These are phyloP conservation scores for Paratrypauchen microcephalus DNA, from an alignment of 2,797 vertebrate genomes.

Conservation along the genomic window DNA sequence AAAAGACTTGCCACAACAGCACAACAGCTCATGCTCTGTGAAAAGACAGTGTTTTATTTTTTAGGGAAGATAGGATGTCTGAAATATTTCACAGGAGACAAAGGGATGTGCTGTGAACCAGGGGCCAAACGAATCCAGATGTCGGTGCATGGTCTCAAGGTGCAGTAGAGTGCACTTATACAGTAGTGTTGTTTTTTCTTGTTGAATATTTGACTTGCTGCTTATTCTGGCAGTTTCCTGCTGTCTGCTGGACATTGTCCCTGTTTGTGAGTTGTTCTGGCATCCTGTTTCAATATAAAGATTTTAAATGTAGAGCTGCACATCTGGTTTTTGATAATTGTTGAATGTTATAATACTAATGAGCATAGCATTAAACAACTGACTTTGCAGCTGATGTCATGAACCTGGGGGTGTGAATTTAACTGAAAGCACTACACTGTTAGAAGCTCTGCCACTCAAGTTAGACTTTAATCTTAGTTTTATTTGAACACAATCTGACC, in stretches of 20 bases:
- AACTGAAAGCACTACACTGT: too few species aligned
- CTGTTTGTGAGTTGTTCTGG: slow-evolving; percentile 32
- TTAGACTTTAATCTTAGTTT: too few species aligned
- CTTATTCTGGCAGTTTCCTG: slow-evolving; percentile 46
- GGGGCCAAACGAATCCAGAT: slow-evolving; percentile 75
- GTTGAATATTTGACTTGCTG: slow-evolving; percentile 58
- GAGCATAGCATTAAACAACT: slow-evolving; percentile 20
- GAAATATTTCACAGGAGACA: slow-evolving; percentile 53
- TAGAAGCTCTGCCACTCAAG: too few species aligned
- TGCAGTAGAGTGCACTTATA: slow-evolving; percentile 67
- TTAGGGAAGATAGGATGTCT: slow-evolving; percentile 43
- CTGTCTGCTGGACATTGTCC: slow-evolving; percentile 20
- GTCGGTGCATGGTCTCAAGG: slow-evolving; percentile 66
- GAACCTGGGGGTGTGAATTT: too few species aligned
- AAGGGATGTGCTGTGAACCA: slow-evolving; percentile 48
- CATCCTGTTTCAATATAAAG: slow-evolving; percentile 39
- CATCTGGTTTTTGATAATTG: not conserved
- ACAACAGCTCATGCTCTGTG: not conserved
- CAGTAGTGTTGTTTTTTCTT: slow-evolving; percentile 69
- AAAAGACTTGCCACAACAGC: not conserved
- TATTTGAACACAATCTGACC: too few species aligned
- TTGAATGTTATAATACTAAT: not conserved
- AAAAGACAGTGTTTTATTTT: slow-evolving; percentile 9
- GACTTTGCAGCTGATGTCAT: too few species aligned
- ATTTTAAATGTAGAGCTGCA: slow-evolving; percentile 9